A percentile compares a stretch with the other conserved stretches of the same genome.
These are phyloP conservation scores for Zophobas atratus DNA, from an alignment of 1,140 invertebrate species.

Conservation along the genomic window DNA sequence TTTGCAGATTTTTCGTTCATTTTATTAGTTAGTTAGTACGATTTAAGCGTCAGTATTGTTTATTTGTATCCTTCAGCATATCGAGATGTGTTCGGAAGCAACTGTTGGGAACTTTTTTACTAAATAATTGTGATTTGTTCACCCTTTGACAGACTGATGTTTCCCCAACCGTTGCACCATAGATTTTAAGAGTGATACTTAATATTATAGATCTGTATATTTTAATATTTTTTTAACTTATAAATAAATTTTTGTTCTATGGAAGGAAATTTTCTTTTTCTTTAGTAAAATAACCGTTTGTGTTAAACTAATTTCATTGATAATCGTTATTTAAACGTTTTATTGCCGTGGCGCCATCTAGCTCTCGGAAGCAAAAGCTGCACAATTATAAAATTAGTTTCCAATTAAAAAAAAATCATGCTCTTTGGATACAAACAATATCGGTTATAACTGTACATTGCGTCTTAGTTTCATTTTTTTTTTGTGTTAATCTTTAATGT, in stretches of 20 bases:
- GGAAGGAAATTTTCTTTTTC: too few relatives aligned
- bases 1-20: conserved; percentile 47
- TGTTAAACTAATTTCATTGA: too few relatives aligned
- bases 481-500: too few relatives aligned
- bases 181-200: conserved; percentile 46
- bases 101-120: conserved; percentile 37
- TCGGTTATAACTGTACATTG: too few relatives aligned
- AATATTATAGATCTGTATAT: conserved; percentile 47
- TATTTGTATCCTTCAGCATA: conserved; percentile 47
- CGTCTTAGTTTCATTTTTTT: too few relatives aligned
- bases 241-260: conserved; percentile 38
- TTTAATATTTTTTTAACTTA: conserved; percentile 47
- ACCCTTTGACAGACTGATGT: conserved; percentile 43
- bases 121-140: conserved; percentile 38
- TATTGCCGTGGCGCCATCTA: too few relatives aligned
- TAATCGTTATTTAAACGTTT: too few relatives aligned
- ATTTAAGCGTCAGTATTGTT: conserved; percentile 44
- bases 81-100: conserved; percentile 34
- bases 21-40: conserved; percentile 36
- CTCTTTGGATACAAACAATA: too few relatives aligned
- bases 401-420: too few relatives aligned
- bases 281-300: too few relatives aligned
- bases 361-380: too few relatives aligned
- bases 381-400: too few relatives aligned
- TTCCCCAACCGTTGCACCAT: conserved; percentile 45